phyloP scores from a whole-genome alignment of 2,113 vertebrate species.

The Castor canadensis region DNA sequence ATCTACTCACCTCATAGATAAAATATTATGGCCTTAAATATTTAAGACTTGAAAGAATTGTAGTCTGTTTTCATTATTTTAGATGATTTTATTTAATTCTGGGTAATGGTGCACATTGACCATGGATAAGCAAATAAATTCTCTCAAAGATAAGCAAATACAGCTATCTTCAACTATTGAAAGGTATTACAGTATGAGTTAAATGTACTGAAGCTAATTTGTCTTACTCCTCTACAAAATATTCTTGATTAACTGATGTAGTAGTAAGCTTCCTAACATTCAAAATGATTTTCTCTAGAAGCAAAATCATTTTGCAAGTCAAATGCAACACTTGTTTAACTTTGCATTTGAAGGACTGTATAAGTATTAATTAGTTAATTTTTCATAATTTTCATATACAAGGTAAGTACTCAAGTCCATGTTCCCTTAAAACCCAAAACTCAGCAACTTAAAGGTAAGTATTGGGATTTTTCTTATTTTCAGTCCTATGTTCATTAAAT shows the following conservation, averaged over 20 bases:
- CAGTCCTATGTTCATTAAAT: not conserved
- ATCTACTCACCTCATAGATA: not conserved
- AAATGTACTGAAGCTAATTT: conserved; percentile 78
- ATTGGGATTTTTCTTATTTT: not conserved
- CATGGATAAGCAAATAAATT: conserved; percentile 22
- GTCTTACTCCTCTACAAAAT: not conserved
- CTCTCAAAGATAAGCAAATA: conserved; percentile 20
- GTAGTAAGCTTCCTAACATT: conserved; percentile 71
- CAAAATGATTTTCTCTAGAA: conserved; percentile 74
- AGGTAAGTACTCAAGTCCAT: conserved; percentile 62
- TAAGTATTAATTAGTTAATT: conserved; percentile 43
- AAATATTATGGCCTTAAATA: not conserved
- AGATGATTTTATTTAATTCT: conserved; percentile 9
- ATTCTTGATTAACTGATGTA: conserved; percentile 59
- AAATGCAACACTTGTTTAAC: conserved; percentile 41
- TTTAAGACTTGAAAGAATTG: not conserved
- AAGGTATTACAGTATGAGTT: conserved; percentile 57
- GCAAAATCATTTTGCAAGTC: conserved; percentile 75
- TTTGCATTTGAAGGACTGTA: conserved; percentile 62
- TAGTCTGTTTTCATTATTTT: not conserved
- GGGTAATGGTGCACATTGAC: conserved; percentile 35
- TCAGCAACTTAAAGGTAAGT: conserved; percentile 14
- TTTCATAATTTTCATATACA: not conserved
- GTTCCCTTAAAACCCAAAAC: conserved; percentile 8
- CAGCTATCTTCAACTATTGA: conserved; percentile 1